Evolutionary conservation across 2,888 invertebrate species (phyloP).

Genomic region (Tinea semifulvella): DNA sequence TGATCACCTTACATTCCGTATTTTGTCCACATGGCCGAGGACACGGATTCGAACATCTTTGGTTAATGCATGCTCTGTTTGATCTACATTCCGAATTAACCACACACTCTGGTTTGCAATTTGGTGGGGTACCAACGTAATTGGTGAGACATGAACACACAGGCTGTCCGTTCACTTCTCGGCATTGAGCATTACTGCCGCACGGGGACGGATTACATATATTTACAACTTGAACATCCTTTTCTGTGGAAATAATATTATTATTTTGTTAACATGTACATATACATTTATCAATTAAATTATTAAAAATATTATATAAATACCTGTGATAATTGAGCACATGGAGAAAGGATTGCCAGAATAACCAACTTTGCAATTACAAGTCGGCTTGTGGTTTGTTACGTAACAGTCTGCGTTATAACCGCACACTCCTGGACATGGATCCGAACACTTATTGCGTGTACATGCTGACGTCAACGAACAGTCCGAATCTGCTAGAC

Average conservation of each 20-base stretch:
- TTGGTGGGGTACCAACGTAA: slow-evolving; percentile 72
- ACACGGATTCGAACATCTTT: slow-evolving; percentile 75
- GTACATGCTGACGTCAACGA: slow-evolving; percentile 70
- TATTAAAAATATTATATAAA: slow-evolving; percentile 22
- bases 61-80: slow-evolving; percentile 73
- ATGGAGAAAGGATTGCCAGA: slow-evolving; percentile 73
- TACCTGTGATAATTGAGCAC: slow-evolving; percentile 46
- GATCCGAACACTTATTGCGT: slow-evolving; percentile 72
- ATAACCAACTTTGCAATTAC: slow-evolving; percentile 68
- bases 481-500: slow-evolving; percentile 72
- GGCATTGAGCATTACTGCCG: slow-evolving; percentile 77
- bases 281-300: not conserved
- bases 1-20: slow-evolving; percentile 73
- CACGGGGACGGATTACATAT: slow-evolving; percentile 81
- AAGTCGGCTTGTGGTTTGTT: slow-evolving; percentile 72
- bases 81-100: slow-evolving; percentile 71
- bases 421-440: slow-evolving; percentile 75
- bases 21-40: slow-evolving; percentile 73
- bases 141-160: slow-evolving; percentile 76
- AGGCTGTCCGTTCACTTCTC: slow-evolving; percentile 73
- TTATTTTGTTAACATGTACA: no score
- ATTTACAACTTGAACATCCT: slow-evolving; percentile 43
- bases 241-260: slow-evolving; percentile 36
- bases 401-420: slow-evolving; percentile 73
- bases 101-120: slow-evolving; percentile 72